Conservation (phyloP, 2,888 invertebrate species). For the Blera fallax region DNA sequence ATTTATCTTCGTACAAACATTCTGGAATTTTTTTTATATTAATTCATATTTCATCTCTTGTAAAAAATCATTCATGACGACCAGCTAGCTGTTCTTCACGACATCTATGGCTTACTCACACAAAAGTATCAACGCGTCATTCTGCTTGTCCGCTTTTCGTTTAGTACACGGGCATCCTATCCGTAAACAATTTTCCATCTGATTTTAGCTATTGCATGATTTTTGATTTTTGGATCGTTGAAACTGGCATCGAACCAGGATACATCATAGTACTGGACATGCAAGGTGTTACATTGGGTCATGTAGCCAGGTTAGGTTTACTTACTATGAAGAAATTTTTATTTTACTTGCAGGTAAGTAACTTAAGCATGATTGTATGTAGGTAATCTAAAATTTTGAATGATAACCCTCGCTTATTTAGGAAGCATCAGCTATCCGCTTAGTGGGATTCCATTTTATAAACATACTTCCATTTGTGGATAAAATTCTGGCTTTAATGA, state of each 20-base stretch:
- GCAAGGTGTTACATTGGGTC: slow-evolving; percentile 84
- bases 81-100: too few species aligned
- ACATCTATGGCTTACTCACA: neutral
- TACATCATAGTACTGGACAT: slow-evolving; percentile 86
- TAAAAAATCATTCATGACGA: too few species aligned
- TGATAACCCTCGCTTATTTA: slow-evolving; percentile 78
- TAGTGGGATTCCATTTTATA: slow-evolving; percentile 87
- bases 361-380: neutral
- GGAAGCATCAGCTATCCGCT: slow-evolving; percentile 87
- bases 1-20: too few species aligned
- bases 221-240: slow-evolving; percentile 84
- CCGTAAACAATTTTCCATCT: neutral
- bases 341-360: slow-evolving; percentile 85
- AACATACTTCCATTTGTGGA: slow-evolving; percentile 88
- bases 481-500: slow-evolving; percentile 86
- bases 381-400: neutral
- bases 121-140: neutral
- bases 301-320: slow-evolving; percentile 85
- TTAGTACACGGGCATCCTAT: neutral
- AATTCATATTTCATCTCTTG: too few species aligned
- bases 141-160: neutral
- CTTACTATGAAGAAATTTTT: slow-evolving; percentile 87
- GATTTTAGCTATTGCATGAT: slow-evolving; percentile 83
- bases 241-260: slow-evolving; percentile 85
- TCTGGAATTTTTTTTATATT: too few species aligned